Evolutionary conservation across 2,113 vertebrate genomes (phyloP).

Genomic region (Crotalus helleri): DNA sequence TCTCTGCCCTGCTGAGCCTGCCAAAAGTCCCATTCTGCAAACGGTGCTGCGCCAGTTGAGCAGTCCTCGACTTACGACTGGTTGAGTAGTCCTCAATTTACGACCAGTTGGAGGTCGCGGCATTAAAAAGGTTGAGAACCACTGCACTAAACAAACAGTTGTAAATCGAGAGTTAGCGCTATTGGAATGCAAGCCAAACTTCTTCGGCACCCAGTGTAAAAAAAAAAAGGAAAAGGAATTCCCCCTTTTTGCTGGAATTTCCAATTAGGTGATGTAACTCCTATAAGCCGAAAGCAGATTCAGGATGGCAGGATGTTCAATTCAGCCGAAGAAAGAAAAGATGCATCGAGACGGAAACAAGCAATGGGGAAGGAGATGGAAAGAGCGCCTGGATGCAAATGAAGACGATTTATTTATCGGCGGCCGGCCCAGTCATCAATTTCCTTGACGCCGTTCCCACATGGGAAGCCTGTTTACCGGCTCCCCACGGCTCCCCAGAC

Average conservation of each 20-base stretch:
- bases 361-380: too few relatives aligned
- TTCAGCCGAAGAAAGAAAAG: neutral
- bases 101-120: too few relatives aligned
- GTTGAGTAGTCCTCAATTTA: too few relatives aligned
- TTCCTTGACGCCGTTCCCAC: conserved; percentile 45
- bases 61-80: too few relatives aligned
- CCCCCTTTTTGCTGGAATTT: neutral
- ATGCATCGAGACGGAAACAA: too few relatives aligned
- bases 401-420: conserved; percentile 17
- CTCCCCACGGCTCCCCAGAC: conserved; percentile 42
- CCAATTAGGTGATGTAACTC: too few relatives aligned
- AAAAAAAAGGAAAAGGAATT: neutral
- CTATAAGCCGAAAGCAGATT: neutral
- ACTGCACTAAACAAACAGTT: neutral
- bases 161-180: neutral
- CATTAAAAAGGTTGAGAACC: too few relatives aligned
- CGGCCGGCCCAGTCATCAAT: conserved; percentile 37
- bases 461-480: conserved; percentile 31
- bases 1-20: too few relatives aligned
- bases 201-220: neutral
- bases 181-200: neutral
- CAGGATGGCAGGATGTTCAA: neutral
- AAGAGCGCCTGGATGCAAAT: neutral
- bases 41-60: too few relatives aligned
- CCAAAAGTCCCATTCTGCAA: too few relatives aligned